These are phyloP conservation scores for Hipparchia semele DNA, from an alignment of 2,888 invertebrate species.

Conservation along the genomic window DNA sequence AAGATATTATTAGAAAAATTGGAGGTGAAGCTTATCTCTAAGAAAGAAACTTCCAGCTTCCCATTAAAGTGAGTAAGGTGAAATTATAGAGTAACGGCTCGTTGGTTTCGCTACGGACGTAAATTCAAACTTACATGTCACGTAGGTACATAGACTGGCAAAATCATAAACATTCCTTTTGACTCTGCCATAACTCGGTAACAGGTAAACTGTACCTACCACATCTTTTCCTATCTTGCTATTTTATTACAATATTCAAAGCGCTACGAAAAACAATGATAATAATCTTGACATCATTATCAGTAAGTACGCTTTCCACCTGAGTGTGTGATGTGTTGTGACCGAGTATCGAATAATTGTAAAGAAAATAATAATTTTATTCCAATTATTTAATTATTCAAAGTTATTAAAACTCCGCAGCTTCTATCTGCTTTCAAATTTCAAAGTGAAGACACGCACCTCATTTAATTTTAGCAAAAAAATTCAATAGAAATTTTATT, in stretches of 20 bases:
- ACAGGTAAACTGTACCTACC: neutral
- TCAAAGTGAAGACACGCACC: neutral
- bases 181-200: neutral
- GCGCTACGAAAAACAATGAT: slow-evolving; percentile 19
- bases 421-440: neutral
- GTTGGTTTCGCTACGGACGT: too few relatives aligned
- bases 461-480: neutral
- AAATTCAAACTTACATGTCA: too few relatives aligned
- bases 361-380: slow-evolving; percentile 5
- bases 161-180: too few relatives aligned
- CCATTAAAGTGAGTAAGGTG: too few relatives aligned
- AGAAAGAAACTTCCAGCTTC: too few relatives aligned
- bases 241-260: slow-evolving; percentile 10
- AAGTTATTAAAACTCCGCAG: neutral
- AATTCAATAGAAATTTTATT: neutral
- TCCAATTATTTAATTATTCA: neutral
- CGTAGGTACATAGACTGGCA: too few relatives aligned
- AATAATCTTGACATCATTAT: slow-evolving; percentile 21
- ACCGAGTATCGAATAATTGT: slow-evolving; percentile 12
- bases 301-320: slow-evolving; percentile 30
- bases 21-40: too few relatives aligned
- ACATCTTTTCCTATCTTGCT: slow-evolving; percentile 10
- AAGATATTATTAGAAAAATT: too few relatives aligned
- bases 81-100: too few relatives aligned
- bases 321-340: slow-evolving; percentile 32